Base-by-base conservation (phyloP, 2,888 invertebrate genomes). In the Hedychridium roseum region DNA sequence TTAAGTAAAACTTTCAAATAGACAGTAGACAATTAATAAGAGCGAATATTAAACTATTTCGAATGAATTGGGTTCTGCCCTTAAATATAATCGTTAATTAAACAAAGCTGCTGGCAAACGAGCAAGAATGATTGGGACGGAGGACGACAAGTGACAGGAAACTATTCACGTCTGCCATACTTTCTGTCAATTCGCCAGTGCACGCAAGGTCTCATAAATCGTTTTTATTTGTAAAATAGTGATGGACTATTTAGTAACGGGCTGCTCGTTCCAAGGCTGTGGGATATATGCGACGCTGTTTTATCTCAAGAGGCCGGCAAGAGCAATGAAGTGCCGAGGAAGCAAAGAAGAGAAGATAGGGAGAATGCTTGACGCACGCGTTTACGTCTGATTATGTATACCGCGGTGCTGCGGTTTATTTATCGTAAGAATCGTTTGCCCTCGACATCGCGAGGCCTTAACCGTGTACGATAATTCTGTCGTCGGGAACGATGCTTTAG, bases 391-490 rank as follows among this genome's bases (percentile, higher is more conserved):
- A 50, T 53, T 50, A 43, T 39, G 23, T 20, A 31, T 39, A 21
- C 18, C 39, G 35, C 15, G 14, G 18, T 37, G 4, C 30, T 14
- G 12, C 32, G 14, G 49, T 57, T 60, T 54, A 57, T 60, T 57
- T 60, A 36, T 27, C 31, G 20, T 48, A 15, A 9, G 36, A 47
- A 51, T 53, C 15, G 47, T 45, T 45, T 43, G 38, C 42, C 32
- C 27, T 31, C 15, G 21, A 5, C 38, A 38, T 34, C 27, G 7
- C 11, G 27, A 40, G 50, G 28, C 55, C 18, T n/a, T n/a, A n/a
- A n/a, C n/a, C 21, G 16, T 7, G 7, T 5, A 28, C 31, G 40
- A 56, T 60, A 49, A 58, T 43, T 48, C 41, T 31, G 36, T 48
- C 26, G 16, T 15, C 39, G 17, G 7, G 34, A 27, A 7, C 12